A percentile compares a stretch with the other conserved stretches of the same genome.
Conservation (phyloP, 2,888 invertebrate species). For the Cistogaster globosa region DNA sequence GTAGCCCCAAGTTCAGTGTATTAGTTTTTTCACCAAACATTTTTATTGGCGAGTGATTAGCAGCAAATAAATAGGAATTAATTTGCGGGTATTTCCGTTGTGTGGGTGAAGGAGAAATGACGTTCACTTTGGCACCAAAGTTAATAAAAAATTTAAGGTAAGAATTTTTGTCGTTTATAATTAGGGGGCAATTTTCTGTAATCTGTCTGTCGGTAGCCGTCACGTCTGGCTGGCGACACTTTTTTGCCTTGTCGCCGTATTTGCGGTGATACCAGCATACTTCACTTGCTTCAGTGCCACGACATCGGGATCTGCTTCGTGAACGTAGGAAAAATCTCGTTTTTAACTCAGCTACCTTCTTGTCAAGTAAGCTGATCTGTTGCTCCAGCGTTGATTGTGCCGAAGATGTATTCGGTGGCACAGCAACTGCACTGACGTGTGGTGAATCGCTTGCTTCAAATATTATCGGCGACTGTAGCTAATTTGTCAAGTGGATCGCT, state of each 20-base stretch:
- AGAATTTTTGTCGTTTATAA: slow-evolving; percentile 31
- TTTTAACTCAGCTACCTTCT: slow-evolving; percentile 58
- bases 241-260: slow-evolving; percentile 58
- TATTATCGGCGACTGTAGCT: slow-evolving; percentile 66
- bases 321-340: slow-evolving; percentile 8
- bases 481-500: slow-evolving; percentile 58
- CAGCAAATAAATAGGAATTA: too few relatives aligned
- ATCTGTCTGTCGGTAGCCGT: slow-evolving; percentile 29
- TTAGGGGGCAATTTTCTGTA: slow-evolving; percentile 43
- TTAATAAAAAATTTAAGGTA: slow-evolving; percentile 60
- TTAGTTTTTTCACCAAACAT: too few relatives aligned
- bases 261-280: slow-evolving; percentile 69
- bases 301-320: slow-evolving; percentile 19
- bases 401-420: not conserved
- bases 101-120: not conserved
- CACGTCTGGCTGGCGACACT: slow-evolving; percentile 51
- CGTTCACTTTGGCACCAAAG: slow-evolving; percentile 68
- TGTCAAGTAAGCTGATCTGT: slow-evolving; percentile 43
- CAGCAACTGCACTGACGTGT: slow-evolving; percentile 6
- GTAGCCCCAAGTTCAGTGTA: too few relatives aligned
- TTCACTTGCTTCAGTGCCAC: not conserved
- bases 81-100: slow-evolving; percentile 41
- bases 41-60: too few relatives aligned
- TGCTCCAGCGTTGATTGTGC: not conserved
- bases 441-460: slow-evolving; percentile 53